Evolutionary conservation across 1,140 invertebrate genomes (phyloP).

Genomic region (Periplaneta americana): DNA sequence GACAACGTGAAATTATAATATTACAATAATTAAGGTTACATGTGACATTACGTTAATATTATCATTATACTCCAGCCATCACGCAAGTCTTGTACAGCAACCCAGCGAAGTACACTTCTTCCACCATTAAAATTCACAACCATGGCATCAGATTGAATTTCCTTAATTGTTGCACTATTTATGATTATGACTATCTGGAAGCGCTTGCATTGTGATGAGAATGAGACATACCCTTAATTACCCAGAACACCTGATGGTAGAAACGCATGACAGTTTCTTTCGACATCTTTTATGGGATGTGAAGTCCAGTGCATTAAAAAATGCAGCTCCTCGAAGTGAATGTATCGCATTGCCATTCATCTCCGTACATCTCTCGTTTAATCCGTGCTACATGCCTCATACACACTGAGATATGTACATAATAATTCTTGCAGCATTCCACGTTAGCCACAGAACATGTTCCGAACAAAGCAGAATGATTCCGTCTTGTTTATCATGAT

Average conservation of each 20-base stretch:
- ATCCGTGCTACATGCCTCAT: background rate
- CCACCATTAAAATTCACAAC: background rate
- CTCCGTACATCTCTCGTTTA: too few relatives aligned
- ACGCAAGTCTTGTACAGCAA: too few relatives aligned
- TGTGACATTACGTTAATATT: too few relatives aligned
- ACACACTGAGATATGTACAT: background rate
- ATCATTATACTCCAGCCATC: too few relatives aligned
- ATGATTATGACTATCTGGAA: background rate
- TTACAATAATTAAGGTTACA: too few relatives aligned
- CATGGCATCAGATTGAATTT: background rate
- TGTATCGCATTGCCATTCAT: background rate
- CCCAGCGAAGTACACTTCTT: too few relatives aligned
- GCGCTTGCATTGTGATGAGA: background rate
- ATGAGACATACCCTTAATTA: background rate
- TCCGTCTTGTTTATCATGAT: background rate
- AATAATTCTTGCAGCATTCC: background rate
- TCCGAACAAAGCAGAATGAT: background rate
- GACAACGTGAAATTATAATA: too few relatives aligned
- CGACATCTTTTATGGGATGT: background rate
- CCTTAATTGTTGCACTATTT: background rate
- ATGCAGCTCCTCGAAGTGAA: background rate
- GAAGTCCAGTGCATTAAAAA: background rate
- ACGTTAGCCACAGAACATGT: background rate
- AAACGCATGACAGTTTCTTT: background rate
- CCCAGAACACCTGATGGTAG: background rate